These are phyloP conservation scores for Quadroppia sp. DNA, from an alignment of 2,888 invertebrate species.

Conservation along the genomic window DNA sequence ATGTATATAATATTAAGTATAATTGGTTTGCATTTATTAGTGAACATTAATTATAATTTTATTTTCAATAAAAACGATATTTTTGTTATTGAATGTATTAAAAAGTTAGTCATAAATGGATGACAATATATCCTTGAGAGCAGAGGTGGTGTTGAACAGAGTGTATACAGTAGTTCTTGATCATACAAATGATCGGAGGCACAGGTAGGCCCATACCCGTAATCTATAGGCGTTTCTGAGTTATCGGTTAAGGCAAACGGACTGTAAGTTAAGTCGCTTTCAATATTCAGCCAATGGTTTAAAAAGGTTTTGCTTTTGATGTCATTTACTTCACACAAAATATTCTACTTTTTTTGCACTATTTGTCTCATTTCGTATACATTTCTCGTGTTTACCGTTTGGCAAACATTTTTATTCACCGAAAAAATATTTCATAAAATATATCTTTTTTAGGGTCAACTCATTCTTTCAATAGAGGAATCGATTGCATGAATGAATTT, in stretches of 20 bases:
- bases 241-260: slow-evolving; percentile 28
- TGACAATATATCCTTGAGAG: slow-evolving; percentile 5
- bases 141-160: slow-evolving; percentile 10
- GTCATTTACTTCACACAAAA: slow-evolving; percentile 35
- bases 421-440: not conserved
- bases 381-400: slow-evolving; percentile 33
- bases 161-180: slow-evolving; percentile 7
- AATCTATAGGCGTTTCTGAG: slow-evolving; percentile 36
- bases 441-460: slow-evolving; percentile 26
- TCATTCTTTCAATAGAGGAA: not conserved
- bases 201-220: slow-evolving; percentile 37
- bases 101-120: too few species aligned
- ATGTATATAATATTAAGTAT: too few species aligned
- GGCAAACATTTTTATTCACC: not conserved
- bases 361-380: slow-evolving; percentile 19
- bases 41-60: too few species aligned
- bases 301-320: slow-evolving; percentile 20
- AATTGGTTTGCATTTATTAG: too few species aligned
- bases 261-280: slow-evolving; percentile 10
- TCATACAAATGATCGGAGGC: slow-evolving; percentile 39
- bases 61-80: not conserved
- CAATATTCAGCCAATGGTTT: not conserved
- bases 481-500: not conserved
- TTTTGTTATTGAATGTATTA: too few species aligned
- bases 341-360: not conserved